phyloP scores from a whole-genome alignment of 2,888 invertebrate species.

The Notocelia uddmanniana region DNA sequence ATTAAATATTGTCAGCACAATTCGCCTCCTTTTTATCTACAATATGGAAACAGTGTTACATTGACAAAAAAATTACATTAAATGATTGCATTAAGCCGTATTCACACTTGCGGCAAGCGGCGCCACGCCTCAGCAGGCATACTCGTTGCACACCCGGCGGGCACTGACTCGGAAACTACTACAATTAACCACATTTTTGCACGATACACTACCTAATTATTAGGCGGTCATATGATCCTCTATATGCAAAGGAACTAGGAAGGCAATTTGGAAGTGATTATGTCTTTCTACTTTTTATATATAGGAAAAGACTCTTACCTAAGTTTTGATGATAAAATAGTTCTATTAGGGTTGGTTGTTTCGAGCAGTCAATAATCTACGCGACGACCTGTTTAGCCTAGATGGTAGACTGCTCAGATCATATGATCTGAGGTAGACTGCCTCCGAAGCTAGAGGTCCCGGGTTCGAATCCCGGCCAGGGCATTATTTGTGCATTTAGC shows the following conservation, averaged over 20 bases:
- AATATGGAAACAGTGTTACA: not conserved
- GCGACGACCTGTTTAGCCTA: too few species aligned
- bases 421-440: too few species aligned
- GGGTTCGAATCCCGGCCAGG: too few species aligned
- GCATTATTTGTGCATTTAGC: too few species aligned
- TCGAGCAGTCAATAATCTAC: too few species aligned
- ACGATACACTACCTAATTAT: conserved; percentile 15
- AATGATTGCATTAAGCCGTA: conserved; percentile 24
- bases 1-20: not conserved
- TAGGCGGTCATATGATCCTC: not conserved
- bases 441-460: too few species aligned
- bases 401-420: too few species aligned
- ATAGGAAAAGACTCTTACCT: too few species aligned
- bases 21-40: not conserved
- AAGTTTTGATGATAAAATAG: not conserved
- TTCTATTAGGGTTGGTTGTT: too few species aligned
- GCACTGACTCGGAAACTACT: conserved; percentile 26
- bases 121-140: conserved; percentile 19
- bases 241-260: not conserved
- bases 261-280: not conserved
- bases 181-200: conserved; percentile 40
- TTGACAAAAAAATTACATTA: not conserved
- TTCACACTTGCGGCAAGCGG: conserved; percentile 28
- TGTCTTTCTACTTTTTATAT: not conserved
- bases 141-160: conserved; percentile 10